Evolutionary conservation across 1,140 invertebrate species (phyloP), one percentile per base, ranked within the genome.

Genomic region (Listronotus bonariensis): DNA sequence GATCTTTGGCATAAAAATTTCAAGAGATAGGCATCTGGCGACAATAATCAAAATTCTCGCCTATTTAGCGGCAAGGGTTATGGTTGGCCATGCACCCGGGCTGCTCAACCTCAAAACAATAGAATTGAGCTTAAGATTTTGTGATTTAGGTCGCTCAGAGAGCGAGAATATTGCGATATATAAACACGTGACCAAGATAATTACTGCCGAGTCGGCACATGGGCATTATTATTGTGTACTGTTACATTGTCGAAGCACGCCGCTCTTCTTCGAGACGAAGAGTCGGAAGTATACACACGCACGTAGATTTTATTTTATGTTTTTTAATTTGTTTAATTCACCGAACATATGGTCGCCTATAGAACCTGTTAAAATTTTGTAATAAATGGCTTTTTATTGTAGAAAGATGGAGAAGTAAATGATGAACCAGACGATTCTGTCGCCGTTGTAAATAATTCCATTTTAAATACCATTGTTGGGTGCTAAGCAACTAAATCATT

Each of bases 181-280:
- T 6, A 12, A 46, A 63, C 60, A 63, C 60, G 60, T 63, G 60
- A 63, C 60, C 41, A 14, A 63, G 51, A 55, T 63, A 63, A 63
- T 54, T 60, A 60, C 57, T 40, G 49, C 31, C 54, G 40, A 63
- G 54, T 54, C 63, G 41, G 48, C 49, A 48, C 45, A 60, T 58
- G 55, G 55, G 55, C 40, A 58, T 58, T 58, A 48, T 48, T 58
- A 58, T 58, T 58, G 57, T 60, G 57, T 60, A 60, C 57, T 60
- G 57, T 60, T 60, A 60, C 57, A 60, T 60, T 52, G 46, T 60
- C 46, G 57, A 52, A 36, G 48, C 57, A 60, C 14, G 14, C 38
- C 41, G 40, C 31, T 60, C 46, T 60, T 60, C 42, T 55, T 43
- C 20, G 53, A 42, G 53, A 42, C 53, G 40, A 58, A 20, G 31